Conservation (phyloP, 2,113 vertebrate species). For the Chlamydotis undulata region DNA sequence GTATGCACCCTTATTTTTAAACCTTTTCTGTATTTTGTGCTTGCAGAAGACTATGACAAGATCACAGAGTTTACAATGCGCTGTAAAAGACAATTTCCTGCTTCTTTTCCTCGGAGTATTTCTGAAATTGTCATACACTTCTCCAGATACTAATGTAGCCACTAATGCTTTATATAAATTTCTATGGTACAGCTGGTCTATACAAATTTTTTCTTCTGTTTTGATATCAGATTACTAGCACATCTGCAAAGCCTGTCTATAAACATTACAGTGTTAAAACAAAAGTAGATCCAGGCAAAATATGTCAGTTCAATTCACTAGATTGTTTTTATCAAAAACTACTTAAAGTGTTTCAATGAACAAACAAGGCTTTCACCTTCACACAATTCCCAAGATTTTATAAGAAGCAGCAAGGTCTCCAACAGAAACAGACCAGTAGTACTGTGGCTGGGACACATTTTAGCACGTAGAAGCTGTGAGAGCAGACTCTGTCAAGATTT, state of each 20-base stretch:
- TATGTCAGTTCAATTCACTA: not conserved
- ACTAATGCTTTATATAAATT: not conserved
- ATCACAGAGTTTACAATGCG: not conserved
- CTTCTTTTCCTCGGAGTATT: not conserved
- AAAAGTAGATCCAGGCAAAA: not conserved
- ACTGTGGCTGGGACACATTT: not conserved
- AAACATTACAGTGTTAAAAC: not conserved
- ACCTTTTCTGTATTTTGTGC: not conserved
- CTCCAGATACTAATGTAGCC: not conserved
- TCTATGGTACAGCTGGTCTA: not conserved
- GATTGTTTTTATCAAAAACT: not conserved
- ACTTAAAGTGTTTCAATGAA: not conserved
- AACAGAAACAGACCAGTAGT: not conserved
- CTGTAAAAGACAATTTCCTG: not conserved
- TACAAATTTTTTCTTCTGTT: not conserved
- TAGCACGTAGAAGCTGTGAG: not conserved
- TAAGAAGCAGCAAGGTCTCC: not conserved
- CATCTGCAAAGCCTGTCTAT: not conserved
- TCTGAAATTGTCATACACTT: not conserved
- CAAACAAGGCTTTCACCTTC: not conserved
- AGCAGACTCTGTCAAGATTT: not conserved
- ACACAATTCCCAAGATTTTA: not conserved
- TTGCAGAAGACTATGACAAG: not conserved
- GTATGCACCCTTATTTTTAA: not conserved
- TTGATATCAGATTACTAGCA: not conserved